These are phyloP conservation scores for Platanista minor DNA, from an alignment of 2,113 vertebrate genomes.

Conservation along the genomic window DNA sequence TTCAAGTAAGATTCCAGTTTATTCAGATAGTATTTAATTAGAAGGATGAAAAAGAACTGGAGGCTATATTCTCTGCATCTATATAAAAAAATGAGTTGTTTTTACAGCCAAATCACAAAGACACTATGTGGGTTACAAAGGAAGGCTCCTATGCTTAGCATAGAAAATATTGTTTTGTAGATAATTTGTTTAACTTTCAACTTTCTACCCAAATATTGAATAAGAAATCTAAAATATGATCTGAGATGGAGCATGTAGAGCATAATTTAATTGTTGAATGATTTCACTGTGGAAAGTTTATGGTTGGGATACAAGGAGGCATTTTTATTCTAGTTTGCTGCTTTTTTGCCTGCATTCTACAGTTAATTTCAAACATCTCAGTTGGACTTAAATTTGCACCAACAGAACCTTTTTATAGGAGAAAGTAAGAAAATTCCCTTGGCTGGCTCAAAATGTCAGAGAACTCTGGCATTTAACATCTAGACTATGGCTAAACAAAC, in stretches of 20 bases:
- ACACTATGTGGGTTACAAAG: neutral
- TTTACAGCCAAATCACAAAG: conserved; percentile 10
- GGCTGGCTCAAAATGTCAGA: conserved; percentile 23
- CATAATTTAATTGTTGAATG: conserved; percentile 43
- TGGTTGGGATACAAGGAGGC: neutral
- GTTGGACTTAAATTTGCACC: neutral
- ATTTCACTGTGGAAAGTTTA: conserved; percentile 25
- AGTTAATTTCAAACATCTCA: neutral
- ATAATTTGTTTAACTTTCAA: neutral
- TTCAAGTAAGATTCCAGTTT: conserved; percentile 30
- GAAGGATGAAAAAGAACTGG: conserved; percentile 31
- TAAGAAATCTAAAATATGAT: conserved; percentile 1
- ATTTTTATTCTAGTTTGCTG: neutral
- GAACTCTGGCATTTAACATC: conserved; percentile 12
- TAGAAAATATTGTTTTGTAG: neutral
- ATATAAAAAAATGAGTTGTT: neutral
- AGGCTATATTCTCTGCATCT: conserved; percentile 37
- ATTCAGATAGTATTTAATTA: conserved; percentile 52
- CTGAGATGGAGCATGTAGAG: neutral
- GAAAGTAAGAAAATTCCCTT: neutral
- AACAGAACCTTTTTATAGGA: neutral
- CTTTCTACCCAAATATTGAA: neutral
- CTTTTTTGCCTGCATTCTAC: neutral
- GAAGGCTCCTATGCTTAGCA: neutral
- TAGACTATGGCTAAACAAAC: conserved; percentile 8